Evolutionary conservation across 2,797 vertebrate genomes (phyloP).

Genomic region (Sebastes ruberrimus): DNA sequence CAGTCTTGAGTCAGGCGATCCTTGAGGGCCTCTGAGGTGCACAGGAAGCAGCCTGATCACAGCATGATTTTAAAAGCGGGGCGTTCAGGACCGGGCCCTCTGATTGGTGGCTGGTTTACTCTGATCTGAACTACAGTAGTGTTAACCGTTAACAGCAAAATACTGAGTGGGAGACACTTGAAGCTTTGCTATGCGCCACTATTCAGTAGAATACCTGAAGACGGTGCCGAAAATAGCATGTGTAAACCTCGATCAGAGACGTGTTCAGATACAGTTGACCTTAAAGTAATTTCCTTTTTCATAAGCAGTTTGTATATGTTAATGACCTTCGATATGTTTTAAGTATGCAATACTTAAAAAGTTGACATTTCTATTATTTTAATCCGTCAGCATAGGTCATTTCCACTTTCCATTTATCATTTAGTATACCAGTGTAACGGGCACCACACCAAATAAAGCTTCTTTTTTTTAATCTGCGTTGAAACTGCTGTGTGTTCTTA

Average conservation of each 20-base stretch:
- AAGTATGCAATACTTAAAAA: constrained; percentile 56
- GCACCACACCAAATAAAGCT: constrained; percentile 89
- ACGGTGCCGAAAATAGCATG: constrained; percentile 48
- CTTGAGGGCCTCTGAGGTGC: constrained; percentile 30
- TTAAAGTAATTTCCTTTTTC: constrained; percentile 26
- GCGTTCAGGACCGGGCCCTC: constrained; percentile 52
- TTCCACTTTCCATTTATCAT: constrained; percentile 84
- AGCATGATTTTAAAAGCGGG: constrained; percentile 67
- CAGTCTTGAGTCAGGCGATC: constrained; percentile 59
- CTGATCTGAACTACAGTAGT: constrained; percentile 59
- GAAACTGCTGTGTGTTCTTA: constrained; percentile 13
- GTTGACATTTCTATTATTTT: constrained; percentile 77
- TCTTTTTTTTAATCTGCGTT: constrained; percentile 51
- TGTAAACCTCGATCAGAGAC: constrained; percentile 52
- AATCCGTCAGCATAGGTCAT: constrained; percentile 81
- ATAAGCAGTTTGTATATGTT: constrained; percentile 55
- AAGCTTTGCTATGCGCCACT: constrained; percentile 56
- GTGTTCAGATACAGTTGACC: constrained; percentile 40
- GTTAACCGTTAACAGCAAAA: constrained; percentile 58
- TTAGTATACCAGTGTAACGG: constrained; percentile 87
- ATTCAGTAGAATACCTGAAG: constrained; percentile 52
- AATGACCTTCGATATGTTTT: constrained; percentile 38
- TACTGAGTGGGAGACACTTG: constrained; percentile 50
- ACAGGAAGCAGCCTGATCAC: constrained; percentile 41
- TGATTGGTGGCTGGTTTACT: constrained; percentile 64